Base-by-base conservation (phyloP, 2,888 invertebrate genomes). In the Lasioglossum zephyrum region DNA sequence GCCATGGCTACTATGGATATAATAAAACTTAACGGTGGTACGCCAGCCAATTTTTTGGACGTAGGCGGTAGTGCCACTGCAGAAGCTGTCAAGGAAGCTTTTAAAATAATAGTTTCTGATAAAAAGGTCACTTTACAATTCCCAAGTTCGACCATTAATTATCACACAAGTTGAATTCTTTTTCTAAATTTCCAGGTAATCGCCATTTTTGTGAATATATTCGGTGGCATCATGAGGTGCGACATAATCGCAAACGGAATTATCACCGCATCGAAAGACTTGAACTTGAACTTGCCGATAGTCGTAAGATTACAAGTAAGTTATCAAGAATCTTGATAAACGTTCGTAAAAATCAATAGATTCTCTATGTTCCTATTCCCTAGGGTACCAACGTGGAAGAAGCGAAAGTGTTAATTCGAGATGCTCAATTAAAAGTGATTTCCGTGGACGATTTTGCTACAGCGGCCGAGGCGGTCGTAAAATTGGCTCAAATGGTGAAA, bases 331-430 rank as follows among this genome's bases (percentile, higher is more conserved):
- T 36, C 11, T 63, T 26, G 8, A 31, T n/a, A 13, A 6, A 8
- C 13, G 18, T 53, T 18, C 4, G 36, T 26, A 31, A 69, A n/a
- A 36, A 74, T 36, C 75, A 72, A 78, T n/a, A 73, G 1, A 13
- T 36, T 36, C 49, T 53, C 44, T 57, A n/a, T 70, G n/a, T 36
- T 66, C 26, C 26, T 72, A 53, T 57, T 70, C 41, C 91, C 16
- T 93, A 96, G 97, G 97, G 98, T 87, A 98, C 98, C 22, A 97
- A 97, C 93, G 97, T 97, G 84, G 84, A 90, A 0, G 77, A 90
- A 79, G 93, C 91, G 26, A 90, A 82, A 72, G 70, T 87, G 31
- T 44, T 93, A 31, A 91, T 93, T 81, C 26, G 44, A 0, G 87
- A 92, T 0, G 87, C 93, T 11, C 88, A 92, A 44, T 79, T 92